A percentile compares a stretch with the other conserved stretches of the same genome.
Evolutionary conservation across 2,888 invertebrate genomes (phyloP).

Genomic region (Synergus itoensis): DNA sequence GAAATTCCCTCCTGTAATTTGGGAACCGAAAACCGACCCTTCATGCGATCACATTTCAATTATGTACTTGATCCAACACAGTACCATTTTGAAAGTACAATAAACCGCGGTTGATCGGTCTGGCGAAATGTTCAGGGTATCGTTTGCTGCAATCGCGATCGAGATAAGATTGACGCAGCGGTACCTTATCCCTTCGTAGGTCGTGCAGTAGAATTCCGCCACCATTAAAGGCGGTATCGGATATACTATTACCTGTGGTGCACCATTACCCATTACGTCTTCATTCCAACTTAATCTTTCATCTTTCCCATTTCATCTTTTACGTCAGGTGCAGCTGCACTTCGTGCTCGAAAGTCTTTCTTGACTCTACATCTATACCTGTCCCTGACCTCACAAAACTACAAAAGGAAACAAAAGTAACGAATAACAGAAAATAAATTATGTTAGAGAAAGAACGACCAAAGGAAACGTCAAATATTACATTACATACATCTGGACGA

Average conservation of each 20-base stretch:
- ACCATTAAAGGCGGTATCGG: conserved; percentile 25
- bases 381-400: not conserved
- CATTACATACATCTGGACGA: too few species aligned
- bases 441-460: not conserved
- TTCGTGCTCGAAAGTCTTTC: not conserved
- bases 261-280: conserved; percentile 31
- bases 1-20: conserved; percentile 5
- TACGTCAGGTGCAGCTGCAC: conserved; percentile 36
- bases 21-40: not conserved
- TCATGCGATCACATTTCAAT: conserved; percentile 21
- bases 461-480: too few species aligned
- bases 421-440: not conserved
- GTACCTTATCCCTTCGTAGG: conserved; percentile 41
- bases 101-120: conserved; percentile 7
- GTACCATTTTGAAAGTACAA: conserved; percentile 36
- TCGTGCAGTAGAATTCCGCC: conserved; percentile 9
- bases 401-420: not conserved
- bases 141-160: conserved; percentile 48
- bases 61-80: conserved; percentile 12
- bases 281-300: conserved; percentile 40
- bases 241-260: not conserved
- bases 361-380: not conserved
- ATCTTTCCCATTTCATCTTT: conserved; percentile 30
- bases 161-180: conserved; percentile 49
- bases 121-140: conserved; percentile 22